Evolutionary conservation across 2,888 invertebrate genomes (phyloP).

Genomic region (Pseudococcus longispinus): DNA sequence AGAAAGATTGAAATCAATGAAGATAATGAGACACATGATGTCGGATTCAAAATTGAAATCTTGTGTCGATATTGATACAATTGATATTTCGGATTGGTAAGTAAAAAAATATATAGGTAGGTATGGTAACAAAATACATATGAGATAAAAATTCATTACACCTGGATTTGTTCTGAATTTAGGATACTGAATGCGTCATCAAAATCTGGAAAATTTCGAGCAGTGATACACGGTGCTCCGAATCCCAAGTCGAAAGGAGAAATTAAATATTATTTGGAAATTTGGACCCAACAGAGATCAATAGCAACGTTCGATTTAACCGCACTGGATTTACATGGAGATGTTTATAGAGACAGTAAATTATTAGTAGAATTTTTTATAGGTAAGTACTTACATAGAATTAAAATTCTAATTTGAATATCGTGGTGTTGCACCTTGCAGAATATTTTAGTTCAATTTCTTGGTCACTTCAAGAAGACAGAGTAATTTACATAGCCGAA

Average conservation of each 20-base stretch:
- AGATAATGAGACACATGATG: slow-evolving; percentile 67
- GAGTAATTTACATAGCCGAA: slow-evolving; percentile 81
- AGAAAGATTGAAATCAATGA: slow-evolving; percentile 70
- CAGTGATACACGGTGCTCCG: slow-evolving; percentile 68
- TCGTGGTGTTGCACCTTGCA: slow-evolving; percentile 61
- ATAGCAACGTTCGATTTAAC: slow-evolving; percentile 73
- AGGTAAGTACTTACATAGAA: too few relatives aligned
- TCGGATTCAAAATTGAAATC: too few relatives aligned
- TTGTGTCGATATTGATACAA: too few relatives aligned
- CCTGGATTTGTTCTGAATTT: slow-evolving; percentile 57
- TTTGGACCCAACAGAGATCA: slow-evolving; percentile 71
- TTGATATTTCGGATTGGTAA: too few relatives aligned
- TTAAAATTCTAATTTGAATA: too few relatives aligned
- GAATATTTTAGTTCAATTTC: slow-evolving; percentile 73
- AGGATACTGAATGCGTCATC: slow-evolving; percentile 71
- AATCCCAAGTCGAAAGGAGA: slow-evolving; percentile 67
- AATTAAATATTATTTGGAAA: slow-evolving; percentile 77
- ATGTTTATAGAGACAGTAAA: slow-evolving; percentile 81
- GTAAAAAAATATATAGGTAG: too few relatives aligned
- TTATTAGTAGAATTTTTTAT: background rate
- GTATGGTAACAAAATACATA: too few relatives aligned
- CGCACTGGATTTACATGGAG: slow-evolving; percentile 78
- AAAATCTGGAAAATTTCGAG: slow-evolving; percentile 66
- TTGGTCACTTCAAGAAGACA: slow-evolving; percentile 77
- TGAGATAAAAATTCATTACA: too few relatives aligned